A percentile compares a stretch with the other conserved stretches of the same genome.
phyloP scores from a whole-genome alignment of 2,888 invertebrate species.

The Leptinotarsa haldemani region DNA sequence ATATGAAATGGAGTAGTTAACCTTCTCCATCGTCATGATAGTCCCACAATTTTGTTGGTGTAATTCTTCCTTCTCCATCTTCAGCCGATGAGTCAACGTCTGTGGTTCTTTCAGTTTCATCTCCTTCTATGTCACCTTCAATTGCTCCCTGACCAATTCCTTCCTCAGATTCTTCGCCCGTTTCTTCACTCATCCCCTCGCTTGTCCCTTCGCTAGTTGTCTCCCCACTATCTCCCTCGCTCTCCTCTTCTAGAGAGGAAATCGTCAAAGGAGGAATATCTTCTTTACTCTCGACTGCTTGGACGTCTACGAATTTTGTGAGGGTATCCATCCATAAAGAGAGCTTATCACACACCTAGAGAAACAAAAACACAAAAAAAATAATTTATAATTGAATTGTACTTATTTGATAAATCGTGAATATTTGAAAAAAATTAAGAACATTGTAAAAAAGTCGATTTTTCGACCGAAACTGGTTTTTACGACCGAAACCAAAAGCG shows the following conservation, averaged over 20 bases:
- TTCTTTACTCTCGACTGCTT: constrained; percentile 56
- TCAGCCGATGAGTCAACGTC: constrained; percentile 34
- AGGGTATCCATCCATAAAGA: constrained; percentile 60
- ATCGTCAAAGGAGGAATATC: constrained; percentile 51
- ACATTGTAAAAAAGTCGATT: no score
- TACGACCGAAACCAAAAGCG: no score
- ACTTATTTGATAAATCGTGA: no score
- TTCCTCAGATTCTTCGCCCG: not conserved
- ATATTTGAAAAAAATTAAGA: no score
- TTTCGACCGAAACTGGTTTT: no score
- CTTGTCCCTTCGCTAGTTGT: constrained; percentile 9
- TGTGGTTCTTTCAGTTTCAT: constrained; percentile 11
- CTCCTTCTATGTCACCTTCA: constrained; percentile 25
- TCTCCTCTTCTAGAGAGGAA: constrained; percentile 44
- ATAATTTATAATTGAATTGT: no score
- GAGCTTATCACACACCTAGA: constrained; percentile 55
- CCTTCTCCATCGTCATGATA: constrained; percentile 20
- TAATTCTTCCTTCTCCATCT: constrained; percentile 35
- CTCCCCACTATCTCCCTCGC: constrained; percentile 28
- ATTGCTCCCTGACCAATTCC: constrained; percentile 27
- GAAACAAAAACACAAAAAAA: not conserved
- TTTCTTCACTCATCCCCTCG: constrained; percentile 29
- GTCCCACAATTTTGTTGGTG: constrained; percentile 3
- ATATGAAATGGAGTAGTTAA: not conserved
- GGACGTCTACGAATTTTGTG: constrained; percentile 56